Evolutionary conservation across 2,888 invertebrate genomes (phyloP).

Genomic region (Lacanobia wlatinum): DNA sequence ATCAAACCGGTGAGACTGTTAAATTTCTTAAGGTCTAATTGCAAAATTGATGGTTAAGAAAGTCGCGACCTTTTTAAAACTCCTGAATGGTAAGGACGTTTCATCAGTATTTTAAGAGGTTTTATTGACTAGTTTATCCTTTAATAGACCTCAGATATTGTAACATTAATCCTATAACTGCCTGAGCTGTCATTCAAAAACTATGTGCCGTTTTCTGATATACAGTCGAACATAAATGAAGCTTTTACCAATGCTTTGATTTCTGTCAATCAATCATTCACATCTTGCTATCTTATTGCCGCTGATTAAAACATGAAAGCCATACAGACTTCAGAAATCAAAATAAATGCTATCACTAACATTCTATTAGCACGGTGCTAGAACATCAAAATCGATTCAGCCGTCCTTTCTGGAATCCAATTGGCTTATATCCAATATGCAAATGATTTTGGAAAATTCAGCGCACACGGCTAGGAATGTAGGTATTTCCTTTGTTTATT

Average conservation of each 20-base stretch:
- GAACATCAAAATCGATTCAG: slow-evolving; percentile 49
- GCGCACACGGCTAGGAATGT: slow-evolving; percentile 36
- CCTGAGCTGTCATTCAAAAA: no score
- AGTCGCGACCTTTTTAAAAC: no score
- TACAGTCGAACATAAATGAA: background rate
- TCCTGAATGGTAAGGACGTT: no score
- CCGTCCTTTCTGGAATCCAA: slow-evolving; percentile 40
- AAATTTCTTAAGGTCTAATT: background rate
- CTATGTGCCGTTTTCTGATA: background rate
- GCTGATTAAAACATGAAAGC: slow-evolving; percentile 36
- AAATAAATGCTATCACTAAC: slow-evolving; percentile 35
- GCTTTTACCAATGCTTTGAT: background rate
- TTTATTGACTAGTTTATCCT: background rate
- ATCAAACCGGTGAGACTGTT: slow-evolving; percentile 78
- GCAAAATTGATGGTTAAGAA: background rate
- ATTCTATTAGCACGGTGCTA: slow-evolving; percentile 33
- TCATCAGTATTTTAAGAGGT: no score
- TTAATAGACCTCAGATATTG: background rate
- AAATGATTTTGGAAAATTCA: slow-evolving; percentile 58
- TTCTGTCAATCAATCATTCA: background rate
- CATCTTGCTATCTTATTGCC: slow-evolving; percentile 3
- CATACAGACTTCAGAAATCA: slow-evolving; percentile 26
- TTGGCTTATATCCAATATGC: slow-evolving; percentile 59
- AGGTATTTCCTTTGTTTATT: slow-evolving; percentile 61
- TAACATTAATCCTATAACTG: background rate